Base-by-base conservation (phyloP, 1,140 invertebrate genomes). In the Tigriopus japonicus region DNA sequence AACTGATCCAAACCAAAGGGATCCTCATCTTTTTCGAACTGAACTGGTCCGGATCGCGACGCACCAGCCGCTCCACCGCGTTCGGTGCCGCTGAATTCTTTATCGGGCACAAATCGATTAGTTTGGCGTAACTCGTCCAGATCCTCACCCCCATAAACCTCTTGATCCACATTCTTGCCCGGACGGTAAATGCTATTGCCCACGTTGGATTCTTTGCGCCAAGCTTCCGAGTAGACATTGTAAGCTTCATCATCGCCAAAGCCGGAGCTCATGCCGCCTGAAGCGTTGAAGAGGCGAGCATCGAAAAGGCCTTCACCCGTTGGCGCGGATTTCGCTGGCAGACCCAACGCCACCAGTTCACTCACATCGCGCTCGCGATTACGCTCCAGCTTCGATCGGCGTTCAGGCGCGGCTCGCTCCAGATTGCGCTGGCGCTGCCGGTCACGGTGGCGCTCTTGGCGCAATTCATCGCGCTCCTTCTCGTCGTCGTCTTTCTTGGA, bases 181-280 rank as follows among this genome's bases (percentile, higher is more conserved):
- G 95, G 95, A 55, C 92, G 73, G 74, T 99, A 99, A 63, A 99
- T 84, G 71, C 88, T 86, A 15, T 84, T 80, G 0, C 84, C 88
- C 59, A 97, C 76, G 0, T 81, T 81, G 63, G 84, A 84, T 17
- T 82, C 76, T 66, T 86, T 83, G 56, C 86, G 79, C 87, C 87
- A 92, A 0, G 87, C 86, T 72, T 94, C 92, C 71, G 98, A 93
- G 71, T 99, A 99, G 0, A 98, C 91, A 73, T 87, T 93, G 72
- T 98, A 98, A 0, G 85, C 85, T 67, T 99, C 96, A 67, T 99
- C 96, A 68, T 98, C 93, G 5, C 82, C 91, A 75, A 93, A 98
- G 7, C 96, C 96, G 68, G 84, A 86, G 68, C 93, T 91, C 81
- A 99, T 85, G 54, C 95, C 95, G 71, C 92, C 89, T 42, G 78